phyloP scores from a whole-genome alignment of 2,888 invertebrate species.

The Bellardia bayeri region DNA sequence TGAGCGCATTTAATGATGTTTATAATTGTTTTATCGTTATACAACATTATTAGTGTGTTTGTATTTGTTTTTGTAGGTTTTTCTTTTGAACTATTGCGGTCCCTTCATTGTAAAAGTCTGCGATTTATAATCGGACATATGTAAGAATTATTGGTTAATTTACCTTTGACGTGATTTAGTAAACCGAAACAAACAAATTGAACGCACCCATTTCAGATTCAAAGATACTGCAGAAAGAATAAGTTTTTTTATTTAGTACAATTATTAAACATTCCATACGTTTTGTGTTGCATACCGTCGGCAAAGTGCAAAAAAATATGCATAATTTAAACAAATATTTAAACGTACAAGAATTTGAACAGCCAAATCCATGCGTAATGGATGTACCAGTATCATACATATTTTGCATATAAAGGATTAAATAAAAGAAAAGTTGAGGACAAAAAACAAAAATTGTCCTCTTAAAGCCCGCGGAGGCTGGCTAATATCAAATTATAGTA shows the following conservation, averaged over 20 bases:
- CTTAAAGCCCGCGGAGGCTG: background rate
- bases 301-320: background rate
- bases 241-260: too few relatives aligned
- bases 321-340: background rate
- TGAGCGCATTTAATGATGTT: slow-evolving; percentile 23
- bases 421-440: too few relatives aligned
- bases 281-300: slow-evolving; percentile 2
- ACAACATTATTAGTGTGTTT: slow-evolving; percentile 23
- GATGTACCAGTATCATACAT: too few relatives aligned
- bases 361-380: too few relatives aligned
- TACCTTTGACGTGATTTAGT: slow-evolving; percentile 53
- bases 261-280: too few relatives aligned
- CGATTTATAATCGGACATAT: slow-evolving; percentile 39
- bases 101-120: slow-evolving; percentile 28
- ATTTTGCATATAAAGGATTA: too few relatives aligned
- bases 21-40: slow-evolving; percentile 58
- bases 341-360: too few relatives aligned
- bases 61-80: slow-evolving; percentile 8
- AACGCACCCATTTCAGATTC: slow-evolving; percentile 45
- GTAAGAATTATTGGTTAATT: slow-evolving; percentile 1
- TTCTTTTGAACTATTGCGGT: slow-evolving; percentile 61
- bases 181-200: background rate
- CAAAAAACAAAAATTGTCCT: background rate
- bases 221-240: background rate
- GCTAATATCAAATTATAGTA: slow-evolving; percentile 5